Evolutionary conservation across 2,888 invertebrate genomes (phyloP).

Genomic region (Odontomyia ornata): DNA sequence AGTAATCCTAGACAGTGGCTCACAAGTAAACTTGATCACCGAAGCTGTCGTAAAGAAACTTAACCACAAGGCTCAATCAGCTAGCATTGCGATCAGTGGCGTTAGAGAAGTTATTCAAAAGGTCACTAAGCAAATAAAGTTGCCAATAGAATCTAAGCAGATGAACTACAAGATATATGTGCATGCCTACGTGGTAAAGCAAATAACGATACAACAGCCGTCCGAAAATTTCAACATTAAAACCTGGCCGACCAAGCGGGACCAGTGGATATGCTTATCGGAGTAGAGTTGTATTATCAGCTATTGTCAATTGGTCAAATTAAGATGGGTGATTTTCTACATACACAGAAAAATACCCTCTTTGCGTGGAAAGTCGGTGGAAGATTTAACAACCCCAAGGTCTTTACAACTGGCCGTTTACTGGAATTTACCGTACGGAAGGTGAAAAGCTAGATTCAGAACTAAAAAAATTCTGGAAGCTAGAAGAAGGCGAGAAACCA

Average conservation of each 20-base stretch:
- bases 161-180: background rate
- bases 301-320: background rate
- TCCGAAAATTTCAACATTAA: background rate
- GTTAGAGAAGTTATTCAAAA: no score
- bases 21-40: no score
- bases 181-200: background rate
- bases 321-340: background rate
- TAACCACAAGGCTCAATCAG: no score
- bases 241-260: background rate
- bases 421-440: background rate
- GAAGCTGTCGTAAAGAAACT: no score
- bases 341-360: background rate
- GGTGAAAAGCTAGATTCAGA: background rate
- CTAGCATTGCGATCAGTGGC: no score
- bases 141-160: background rate
- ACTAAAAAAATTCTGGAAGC: background rate
- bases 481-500: background rate
- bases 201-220: background rate
- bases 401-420: no score
- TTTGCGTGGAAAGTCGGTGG: background rate
- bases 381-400: background rate
- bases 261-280: background rate
- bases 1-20: no score
- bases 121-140: background rate
- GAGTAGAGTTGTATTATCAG: background rate